Evolutionary conservation across 2,113 vertebrate species (phyloP).

Genomic region (Ellobius talpinus): DNA sequence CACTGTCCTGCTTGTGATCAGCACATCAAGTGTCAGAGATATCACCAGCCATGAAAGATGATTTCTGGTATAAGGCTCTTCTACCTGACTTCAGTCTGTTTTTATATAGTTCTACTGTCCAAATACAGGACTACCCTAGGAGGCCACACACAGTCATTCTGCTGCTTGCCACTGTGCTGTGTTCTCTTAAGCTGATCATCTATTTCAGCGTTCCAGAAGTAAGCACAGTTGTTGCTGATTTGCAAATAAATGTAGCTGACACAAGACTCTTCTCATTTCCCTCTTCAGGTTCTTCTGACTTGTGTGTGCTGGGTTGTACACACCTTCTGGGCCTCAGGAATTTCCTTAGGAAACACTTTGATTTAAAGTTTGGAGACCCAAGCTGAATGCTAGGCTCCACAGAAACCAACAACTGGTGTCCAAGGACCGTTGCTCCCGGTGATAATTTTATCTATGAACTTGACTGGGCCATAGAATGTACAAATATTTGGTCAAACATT

Average conservation of each 20-base stretch:
- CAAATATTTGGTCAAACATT: not conserved
- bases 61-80: not conserved
- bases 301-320: not conserved
- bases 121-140: not conserved
- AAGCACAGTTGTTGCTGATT: not conserved
- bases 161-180: not conserved
- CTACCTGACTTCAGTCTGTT: not conserved
- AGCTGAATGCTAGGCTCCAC: not conserved
- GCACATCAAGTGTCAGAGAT: not conserved
- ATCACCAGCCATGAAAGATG: not conserved
- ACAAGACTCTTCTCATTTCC: not conserved
- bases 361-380: slow-evolving; percentile 1
- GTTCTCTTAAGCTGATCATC: not conserved
- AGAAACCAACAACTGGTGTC: not conserved
- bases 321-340: not conserved
- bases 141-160: not conserved
- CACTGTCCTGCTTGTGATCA: not conserved
- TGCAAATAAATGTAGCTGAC: not conserved
- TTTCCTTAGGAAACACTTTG: not conserved
- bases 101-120: not conserved
- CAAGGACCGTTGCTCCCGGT: not conserved
- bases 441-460: not conserved
- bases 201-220: not conserved
- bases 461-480: not conserved
- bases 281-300: not conserved